These are phyloP conservation scores for Darevskia nairensis DNA, from an alignment of 2,797 vertebrate genomes.

Conservation along the genomic window DNA sequence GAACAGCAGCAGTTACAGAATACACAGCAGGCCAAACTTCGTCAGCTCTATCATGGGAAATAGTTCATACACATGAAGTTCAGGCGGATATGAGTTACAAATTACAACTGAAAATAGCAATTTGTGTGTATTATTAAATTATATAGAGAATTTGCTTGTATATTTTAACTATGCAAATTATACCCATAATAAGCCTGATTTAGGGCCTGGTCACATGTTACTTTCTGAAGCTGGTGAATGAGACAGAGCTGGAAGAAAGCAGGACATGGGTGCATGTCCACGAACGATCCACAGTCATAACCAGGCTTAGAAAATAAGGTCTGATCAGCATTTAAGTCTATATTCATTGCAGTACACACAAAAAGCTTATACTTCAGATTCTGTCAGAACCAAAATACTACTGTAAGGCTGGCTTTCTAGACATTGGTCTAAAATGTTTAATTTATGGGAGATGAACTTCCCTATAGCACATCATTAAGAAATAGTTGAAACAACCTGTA, in stretches of 20 bases:
- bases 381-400: neutral
- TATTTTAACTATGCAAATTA: neutral
- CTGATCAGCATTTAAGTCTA: too few relatives aligned
- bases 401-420: neutral
- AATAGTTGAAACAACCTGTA: conserved; percentile 82
- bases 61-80: too few relatives aligned
- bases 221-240: neutral
- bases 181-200: neutral
- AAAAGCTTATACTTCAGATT: neutral
- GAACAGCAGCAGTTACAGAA: neutral
- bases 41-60: neutral
- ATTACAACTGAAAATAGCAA: neutral
- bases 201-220: neutral
- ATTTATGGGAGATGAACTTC: neutral
- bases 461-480: conserved; percentile 8
- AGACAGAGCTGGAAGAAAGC: neutral
- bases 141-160: neutral
- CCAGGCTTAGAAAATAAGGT: neutral
- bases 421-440: neutral
- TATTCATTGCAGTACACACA: neutral
- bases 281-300: neutral
- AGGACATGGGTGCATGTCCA: too few relatives aligned
- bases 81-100: neutral
- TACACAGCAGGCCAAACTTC: neutral
- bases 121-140: neutral